phyloP scores from a whole-genome alignment of 2,888 invertebrate species.

The Nephrotoma guestfalica region DNA sequence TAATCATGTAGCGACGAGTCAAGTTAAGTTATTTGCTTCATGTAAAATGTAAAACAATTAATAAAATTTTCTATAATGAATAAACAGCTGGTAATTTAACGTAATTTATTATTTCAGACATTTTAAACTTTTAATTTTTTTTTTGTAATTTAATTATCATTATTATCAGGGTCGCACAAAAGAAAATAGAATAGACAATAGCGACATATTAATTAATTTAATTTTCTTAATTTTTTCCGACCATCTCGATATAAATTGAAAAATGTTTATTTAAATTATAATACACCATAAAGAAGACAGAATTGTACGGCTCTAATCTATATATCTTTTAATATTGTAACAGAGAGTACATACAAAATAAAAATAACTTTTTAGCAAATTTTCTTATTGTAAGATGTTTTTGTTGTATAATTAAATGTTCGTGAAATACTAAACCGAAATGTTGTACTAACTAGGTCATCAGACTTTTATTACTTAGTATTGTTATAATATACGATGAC shows the following conservation, averaged over 20 bases:
- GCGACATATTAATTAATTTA: background rate
- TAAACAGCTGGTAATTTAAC: background rate
- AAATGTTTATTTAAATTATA: background rate
- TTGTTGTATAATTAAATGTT: background rate
- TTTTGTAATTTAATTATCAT: background rate
- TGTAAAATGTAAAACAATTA: background rate
- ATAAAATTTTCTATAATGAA: background rate
- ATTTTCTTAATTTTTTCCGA: background rate
- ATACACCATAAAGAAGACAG: background rate
- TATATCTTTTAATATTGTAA: background rate
- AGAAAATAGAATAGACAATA: background rate
- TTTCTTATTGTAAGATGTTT: background rate
- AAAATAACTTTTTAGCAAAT: conserved; percentile 1
- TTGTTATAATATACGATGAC: background rate
- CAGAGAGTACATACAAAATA: background rate
- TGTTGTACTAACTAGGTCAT: background rate
- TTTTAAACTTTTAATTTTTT: background rate
- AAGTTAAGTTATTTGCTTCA: background rate
- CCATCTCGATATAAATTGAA: background rate
- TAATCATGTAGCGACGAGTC: background rate
- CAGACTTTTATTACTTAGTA: background rate
- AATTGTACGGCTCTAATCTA: background rate
- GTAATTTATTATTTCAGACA: background rate
- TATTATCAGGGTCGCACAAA: background rate
- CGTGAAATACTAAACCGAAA: conserved; percentile 2